Evolutionary conservation across 2,888 invertebrate species (phyloP), one percentile per base, ranked within the genome.

Genomic region (Sphecodes monilicornis): DNA sequence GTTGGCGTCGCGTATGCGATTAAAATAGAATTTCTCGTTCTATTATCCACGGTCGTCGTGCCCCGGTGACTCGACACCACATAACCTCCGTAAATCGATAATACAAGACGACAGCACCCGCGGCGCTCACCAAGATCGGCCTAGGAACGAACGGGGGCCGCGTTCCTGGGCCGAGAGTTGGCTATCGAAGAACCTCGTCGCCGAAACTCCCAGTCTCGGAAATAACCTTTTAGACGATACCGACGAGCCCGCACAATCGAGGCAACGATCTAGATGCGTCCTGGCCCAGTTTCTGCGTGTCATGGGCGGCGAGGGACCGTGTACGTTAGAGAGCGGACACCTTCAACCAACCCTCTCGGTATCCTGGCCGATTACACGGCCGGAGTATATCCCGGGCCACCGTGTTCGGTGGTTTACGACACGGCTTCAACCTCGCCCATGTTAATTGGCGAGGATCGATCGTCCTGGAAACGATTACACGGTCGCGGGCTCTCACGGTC

Each of bases 41-140:
- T 66, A 60, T 86, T 79, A 32, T 77, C 43, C 29, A 76, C 66
- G 79, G 86, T 80, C 84, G 85, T 68, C 80, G 83, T 88, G 90
- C 77, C 90, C 90, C 85, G 83, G 89, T 89, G 82, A 89, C 85
- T 90, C 84, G 88, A 78, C 88, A 82, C 84, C 86, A 90, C 90
- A 83, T 90, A 90, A 90, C 89, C 89, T 90, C 82, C 89, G 89
- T 90, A 89, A 89, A 90, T 90, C 90, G 90, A 90, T 90, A 90
- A 85, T 90, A 90, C 90, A 82, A 89, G 90, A 90, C 90, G 90
- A 90, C 88, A 84, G 88, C 87, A 89, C 86, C 80, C 86, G 89
- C 89, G 89, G 84, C 90, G 87, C 90, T 86, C 82, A 85, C 74
- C 80, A 86, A 89, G 90, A 90, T 90, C 90, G 90, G 82, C 88